phyloP scores from a whole-genome alignment of 2,888 invertebrate species.

The Seira ritae region DNA sequence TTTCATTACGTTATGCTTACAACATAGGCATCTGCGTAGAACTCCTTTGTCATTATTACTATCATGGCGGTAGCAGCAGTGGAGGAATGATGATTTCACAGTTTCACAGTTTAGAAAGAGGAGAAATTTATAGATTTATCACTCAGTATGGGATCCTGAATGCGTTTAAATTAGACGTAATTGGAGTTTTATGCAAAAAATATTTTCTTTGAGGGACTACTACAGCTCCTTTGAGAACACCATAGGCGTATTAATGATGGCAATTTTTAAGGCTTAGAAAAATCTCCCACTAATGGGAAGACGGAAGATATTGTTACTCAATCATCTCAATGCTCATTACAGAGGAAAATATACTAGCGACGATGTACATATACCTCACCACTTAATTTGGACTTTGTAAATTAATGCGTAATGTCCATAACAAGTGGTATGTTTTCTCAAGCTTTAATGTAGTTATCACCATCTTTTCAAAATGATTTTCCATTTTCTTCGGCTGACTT shows the following conservation, averaged over 20 bases:
- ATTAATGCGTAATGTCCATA: not conserved
- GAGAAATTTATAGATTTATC: constrained; percentile 33
- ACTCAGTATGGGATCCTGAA: constrained; percentile 23
- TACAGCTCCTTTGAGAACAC: constrained; percentile 4
- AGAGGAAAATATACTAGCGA: not conserved
- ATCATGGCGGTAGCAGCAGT: not conserved
- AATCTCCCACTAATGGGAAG: not conserved
- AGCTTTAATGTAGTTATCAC: too few species aligned
- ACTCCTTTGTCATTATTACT: constrained; percentile 16
- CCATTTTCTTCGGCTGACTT: too few species aligned
- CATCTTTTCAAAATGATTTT: too few species aligned
- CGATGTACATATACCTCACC: not conserved
- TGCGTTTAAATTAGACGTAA: constrained; percentile 45
- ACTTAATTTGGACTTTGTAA: not conserved
- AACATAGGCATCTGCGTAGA: too few species aligned
- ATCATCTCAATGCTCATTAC: not conserved
- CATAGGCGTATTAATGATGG: constrained; percentile 1
- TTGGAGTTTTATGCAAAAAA: constrained; percentile 55
- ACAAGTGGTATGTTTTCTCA: not conserved
- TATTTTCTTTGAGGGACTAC: constrained; percentile 1
- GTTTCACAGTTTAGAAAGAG: constrained; percentile 14
- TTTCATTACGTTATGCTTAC: constrained; percentile 8
- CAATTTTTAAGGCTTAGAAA: not conserved
- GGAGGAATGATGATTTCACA: constrained; percentile 27
- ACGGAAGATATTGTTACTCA: not conserved